Evolutionary conservation across 2,797 vertebrate species (phyloP).

Genomic region (Hoplostethus mediterraneus): DNA sequence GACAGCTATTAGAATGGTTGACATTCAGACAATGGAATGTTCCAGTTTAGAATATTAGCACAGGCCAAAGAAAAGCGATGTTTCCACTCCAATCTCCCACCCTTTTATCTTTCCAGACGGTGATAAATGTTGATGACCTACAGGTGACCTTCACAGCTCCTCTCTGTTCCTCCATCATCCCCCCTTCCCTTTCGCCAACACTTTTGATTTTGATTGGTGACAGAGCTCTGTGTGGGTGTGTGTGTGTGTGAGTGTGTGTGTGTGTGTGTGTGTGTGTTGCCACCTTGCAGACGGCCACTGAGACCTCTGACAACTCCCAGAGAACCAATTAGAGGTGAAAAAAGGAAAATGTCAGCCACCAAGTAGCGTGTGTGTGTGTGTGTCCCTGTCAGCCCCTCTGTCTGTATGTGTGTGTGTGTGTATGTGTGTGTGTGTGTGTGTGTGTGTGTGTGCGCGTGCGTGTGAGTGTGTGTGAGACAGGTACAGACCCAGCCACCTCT

Average conservation of each 20-base stretch:
- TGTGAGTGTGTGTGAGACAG: constrained; percentile 32
- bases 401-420: constrained; percentile 16
- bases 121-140: constrained; percentile 67
- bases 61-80: background rate
- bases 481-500: constrained; percentile 57
- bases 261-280: constrained; percentile 29
- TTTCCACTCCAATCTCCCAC: constrained; percentile 27
- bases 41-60: no score
- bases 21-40: no score
- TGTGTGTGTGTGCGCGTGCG: constrained; percentile 18
- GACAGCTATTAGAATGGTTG: no score
- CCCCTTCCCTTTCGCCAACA: constrained; percentile 18
- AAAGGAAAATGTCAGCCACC: constrained; percentile 82
- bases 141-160: constrained; percentile 59
- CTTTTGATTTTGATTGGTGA: background rate
- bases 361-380: constrained; percentile 38
- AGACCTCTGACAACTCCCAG: constrained; percentile 79
- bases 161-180: constrained; percentile 21
- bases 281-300: constrained; percentile 76
- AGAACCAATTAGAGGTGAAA: constrained; percentile 85
- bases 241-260: constrained; percentile 16
- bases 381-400: constrained; percentile 11
- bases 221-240: constrained; percentile 13
- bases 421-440: constrained; percentile 11
- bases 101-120: constrained; percentile 49